Percentiles rank a stretch among this genome's conserved stretches.
These are phyloP conservation scores for Numenius phaeopus DNA, from an alignment of 2,797 vertebrate species.

Conservation along the genomic window DNA sequence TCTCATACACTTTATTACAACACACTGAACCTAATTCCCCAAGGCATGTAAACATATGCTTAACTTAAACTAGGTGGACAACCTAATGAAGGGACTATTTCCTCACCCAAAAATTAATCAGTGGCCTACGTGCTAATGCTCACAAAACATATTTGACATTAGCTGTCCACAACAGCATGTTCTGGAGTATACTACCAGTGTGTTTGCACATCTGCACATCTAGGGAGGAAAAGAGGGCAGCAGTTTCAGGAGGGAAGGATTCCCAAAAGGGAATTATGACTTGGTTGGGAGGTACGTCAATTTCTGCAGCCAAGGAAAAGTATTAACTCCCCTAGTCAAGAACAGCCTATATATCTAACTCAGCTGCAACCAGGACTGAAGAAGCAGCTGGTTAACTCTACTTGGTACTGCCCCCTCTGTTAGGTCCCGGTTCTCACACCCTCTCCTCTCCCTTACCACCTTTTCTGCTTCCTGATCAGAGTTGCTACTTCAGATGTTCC, in stretches of 20 bases:
- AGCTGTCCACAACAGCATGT: neutral
- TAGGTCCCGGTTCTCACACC: too few relatives aligned
- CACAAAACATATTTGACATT: neutral
- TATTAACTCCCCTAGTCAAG: neutral
- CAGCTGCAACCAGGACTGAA: neutral
- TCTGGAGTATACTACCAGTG: neutral
- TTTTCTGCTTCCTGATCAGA: neutral
- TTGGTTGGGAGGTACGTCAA: neutral
- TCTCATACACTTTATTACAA: neutral
- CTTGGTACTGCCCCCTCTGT: neutral
- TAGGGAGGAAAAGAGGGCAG: neutral
- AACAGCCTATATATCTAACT: neutral
- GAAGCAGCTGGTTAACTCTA: neutral
- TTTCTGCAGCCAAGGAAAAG: neutral
- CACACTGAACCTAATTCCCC: neutral
- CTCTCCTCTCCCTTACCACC: neutral
- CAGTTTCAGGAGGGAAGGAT: neutral
- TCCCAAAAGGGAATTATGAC: neutral
- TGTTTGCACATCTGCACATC: accelerated
- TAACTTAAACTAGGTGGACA: neutral
- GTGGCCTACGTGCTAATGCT: accelerated
- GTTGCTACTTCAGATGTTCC: neutral
- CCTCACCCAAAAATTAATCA: neutral
- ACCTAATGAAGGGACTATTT: neutral
- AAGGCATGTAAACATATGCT: neutral